These are phyloP conservation scores for Clarias macrocephalus DNA, from an alignment of 2,113 vertebrate genomes.

Conservation along the genomic window DNA sequence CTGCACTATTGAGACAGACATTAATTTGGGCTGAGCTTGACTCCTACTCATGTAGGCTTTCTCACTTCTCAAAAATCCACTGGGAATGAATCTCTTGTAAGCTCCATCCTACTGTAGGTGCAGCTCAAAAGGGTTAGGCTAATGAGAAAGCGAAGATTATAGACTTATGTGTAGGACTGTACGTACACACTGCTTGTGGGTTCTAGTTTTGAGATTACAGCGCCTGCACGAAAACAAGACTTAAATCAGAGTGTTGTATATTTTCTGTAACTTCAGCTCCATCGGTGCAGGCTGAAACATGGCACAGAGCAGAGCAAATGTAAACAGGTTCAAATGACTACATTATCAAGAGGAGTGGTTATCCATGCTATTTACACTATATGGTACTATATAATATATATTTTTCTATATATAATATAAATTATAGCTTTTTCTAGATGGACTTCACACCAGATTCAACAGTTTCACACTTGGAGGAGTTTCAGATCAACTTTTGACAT, in stretches of 20 bases:
- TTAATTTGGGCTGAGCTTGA: conserved; percentile 5
- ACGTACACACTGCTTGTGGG: background rate
- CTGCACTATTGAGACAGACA: background rate
- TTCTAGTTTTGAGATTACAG: background rate
- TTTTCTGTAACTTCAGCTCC: background rate
- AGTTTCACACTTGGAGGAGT: background rate
- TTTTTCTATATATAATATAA: background rate
- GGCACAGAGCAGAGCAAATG: background rate
- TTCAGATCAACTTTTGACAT: background rate
- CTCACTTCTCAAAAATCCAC: background rate
- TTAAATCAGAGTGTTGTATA: background rate
- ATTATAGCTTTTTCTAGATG: background rate
- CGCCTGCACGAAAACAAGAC: background rate
- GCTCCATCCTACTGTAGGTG: background rate
- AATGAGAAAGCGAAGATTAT: background rate
- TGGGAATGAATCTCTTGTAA: conserved; percentile 1
- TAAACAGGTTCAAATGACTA: background rate
- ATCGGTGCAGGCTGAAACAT: background rate
- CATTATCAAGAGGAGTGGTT: background rate
- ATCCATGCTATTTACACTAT: background rate
- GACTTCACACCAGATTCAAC: background rate
- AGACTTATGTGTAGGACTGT: background rate
- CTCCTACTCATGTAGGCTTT: background rate
- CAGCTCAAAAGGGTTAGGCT: conserved; percentile 27
- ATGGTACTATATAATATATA: background rate